Base-by-base conservation (phyloP, 1,140 invertebrate genomes). In the Drosophila rhopaloa region DNA sequence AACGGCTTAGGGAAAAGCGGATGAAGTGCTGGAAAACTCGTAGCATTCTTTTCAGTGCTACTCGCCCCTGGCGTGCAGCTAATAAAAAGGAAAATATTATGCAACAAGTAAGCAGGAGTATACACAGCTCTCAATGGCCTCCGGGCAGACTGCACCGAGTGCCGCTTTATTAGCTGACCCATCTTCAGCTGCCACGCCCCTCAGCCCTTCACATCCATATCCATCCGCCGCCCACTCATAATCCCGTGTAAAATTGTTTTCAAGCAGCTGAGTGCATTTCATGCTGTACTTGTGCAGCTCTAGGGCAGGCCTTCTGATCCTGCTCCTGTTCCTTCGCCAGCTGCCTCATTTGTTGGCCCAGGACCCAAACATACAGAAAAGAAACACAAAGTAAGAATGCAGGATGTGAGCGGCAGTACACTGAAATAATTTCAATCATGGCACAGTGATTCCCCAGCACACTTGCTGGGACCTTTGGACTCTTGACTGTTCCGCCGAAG, bases 51-150 rank as follows among this genome's bases (percentile, higher is more conserved):
- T 76, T 60, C 62, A 44, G 55, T 59, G 62, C 67, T 77, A 41
- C 55, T 59, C 60, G 44, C 58, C 57, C 41, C 19, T 37, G 56
- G 55, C 66, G 54, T 58, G 62, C 46, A 73, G 77, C 81, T 88
- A 86, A 88, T 86, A 86, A 86, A 85, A 89, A 71, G 67, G 76
- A 80, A 88, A 83, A 88, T 88, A 84, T 88, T 89, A 88, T 89
- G 84, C 83, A 88, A 88, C 83, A 88, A 89, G 84, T 88, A 88
- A 89, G 79, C 60, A 78, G 50, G 44, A 76, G 60, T 58, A 68
- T 50, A 61, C 56, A 68, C 65, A 50, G 67, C 65, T 41, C 67
- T 71, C 67, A 71, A 71, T 71, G 46, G 80, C 72, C 66, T 24
- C 80, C 70, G 59, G 79, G 61, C 72, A 75, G 51, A 53, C 72